Percentiles rank a stretch among this genome's conserved stretches.
Conservation (phyloP, 2,888 invertebrate species). For the Gisinianus flammeolus region DNA sequence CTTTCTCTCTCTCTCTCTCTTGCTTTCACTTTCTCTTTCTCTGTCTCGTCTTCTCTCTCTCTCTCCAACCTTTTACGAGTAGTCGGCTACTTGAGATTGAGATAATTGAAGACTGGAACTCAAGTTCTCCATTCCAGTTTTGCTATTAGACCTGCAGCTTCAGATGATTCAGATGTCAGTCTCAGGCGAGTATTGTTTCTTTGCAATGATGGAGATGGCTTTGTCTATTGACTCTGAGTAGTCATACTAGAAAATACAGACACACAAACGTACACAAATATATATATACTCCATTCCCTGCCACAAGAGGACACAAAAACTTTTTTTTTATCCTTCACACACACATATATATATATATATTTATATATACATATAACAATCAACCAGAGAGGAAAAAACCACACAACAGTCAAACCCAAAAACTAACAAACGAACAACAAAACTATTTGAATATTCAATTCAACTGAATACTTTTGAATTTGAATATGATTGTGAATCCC, state of each 20-base stretch:
- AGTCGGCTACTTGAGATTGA: slow-evolving; percentile 9
- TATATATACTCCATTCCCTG: background rate
- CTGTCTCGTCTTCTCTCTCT: background rate
- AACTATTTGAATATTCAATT: too few relatives aligned
- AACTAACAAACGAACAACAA: too few relatives aligned
- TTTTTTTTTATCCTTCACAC: too few relatives aligned
- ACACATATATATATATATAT: too few relatives aligned
- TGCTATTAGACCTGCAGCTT: background rate
- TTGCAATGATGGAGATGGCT: slow-evolving; percentile 82
- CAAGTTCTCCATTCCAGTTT: too few relatives aligned
- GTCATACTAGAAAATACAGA: slow-evolving; percentile 46
- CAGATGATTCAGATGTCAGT: slow-evolving; percentile 46
- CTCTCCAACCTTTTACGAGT: too few relatives aligned
- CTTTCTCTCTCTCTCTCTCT: slow-evolving; percentile 2
- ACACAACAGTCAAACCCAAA: too few relatives aligned
- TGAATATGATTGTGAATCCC: too few relatives aligned
- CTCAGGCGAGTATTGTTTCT: slow-evolving; percentile 75
- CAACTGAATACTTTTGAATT: too few relatives aligned
- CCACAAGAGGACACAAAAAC: too few relatives aligned
- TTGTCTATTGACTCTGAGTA: slow-evolving; percentile 85
- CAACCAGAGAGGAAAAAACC: too few relatives aligned
- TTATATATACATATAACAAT: too few relatives aligned
- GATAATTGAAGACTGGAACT: slow-evolving; percentile 20
- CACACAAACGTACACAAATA: background rate
- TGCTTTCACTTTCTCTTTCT: background rate